Conservation (phyloP, 2,888 invertebrate species). For the Drosophila fungiperda region DNA sequence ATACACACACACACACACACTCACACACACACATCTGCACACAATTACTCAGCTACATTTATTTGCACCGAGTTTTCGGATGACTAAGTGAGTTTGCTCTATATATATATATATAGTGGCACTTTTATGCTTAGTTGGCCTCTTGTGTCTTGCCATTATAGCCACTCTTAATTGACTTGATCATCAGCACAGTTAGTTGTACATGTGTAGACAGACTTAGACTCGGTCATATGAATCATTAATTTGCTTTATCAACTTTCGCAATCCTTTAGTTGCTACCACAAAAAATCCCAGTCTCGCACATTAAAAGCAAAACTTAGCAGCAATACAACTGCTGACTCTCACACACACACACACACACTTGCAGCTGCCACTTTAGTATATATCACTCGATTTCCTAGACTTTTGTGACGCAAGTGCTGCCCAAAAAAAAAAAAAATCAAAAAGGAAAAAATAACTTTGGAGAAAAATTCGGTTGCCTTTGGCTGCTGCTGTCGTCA, state of each 20-base stretch:
- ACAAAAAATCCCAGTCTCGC: conserved; percentile 44
- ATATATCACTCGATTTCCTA: conserved; percentile 56
- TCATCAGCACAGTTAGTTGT: conserved; percentile 33
- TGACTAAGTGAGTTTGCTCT: conserved; percentile 65
- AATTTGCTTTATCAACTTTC: conserved; percentile 54
- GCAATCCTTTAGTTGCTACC: conserved; percentile 44
- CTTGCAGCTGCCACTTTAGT: conserved; percentile 39
- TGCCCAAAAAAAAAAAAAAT: conserved; percentile 39
- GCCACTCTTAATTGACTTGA: conserved; percentile 46
- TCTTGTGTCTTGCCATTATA: conserved; percentile 40
- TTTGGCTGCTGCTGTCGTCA: conserved; percentile 74
- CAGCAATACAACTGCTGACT: conserved; percentile 34
- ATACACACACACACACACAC: conserved; percentile 28
- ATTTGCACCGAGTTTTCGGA: conserved; percentile 60
- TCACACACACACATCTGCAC: background rate
- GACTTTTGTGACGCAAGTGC: conserved; percentile 66
- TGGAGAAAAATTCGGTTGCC: conserved; percentile 42
- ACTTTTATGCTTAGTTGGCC: conserved; percentile 31
- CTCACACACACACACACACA: conserved; percentile 13
- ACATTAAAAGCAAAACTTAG: conserved; percentile 53
- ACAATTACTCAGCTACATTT: conserved; percentile 67
- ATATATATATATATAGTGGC: conserved; percentile 36
- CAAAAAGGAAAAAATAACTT: conserved; percentile 20
- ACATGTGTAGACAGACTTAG: background rate
- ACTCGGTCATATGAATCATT: conserved; percentile 30